Evolutionary conservation across 2,888 invertebrate species (phyloP).

Genomic region (Cataglyphis albicans): DNA sequence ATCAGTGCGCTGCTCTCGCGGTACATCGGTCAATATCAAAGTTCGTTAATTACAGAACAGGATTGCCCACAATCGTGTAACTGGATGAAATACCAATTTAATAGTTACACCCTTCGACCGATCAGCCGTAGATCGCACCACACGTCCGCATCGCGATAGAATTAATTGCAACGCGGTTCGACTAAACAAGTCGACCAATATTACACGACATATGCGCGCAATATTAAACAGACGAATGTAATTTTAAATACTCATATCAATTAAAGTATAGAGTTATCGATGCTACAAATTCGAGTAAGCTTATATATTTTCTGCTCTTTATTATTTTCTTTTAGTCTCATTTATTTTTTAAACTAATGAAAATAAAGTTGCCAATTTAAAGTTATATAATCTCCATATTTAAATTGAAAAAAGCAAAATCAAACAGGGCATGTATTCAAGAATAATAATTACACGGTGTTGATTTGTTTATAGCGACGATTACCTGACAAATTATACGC

Average conservation of each 20-base stretch:
- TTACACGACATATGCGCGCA: constrained; percentile 5
- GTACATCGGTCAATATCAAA: constrained; percentile 52
- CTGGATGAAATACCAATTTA: constrained; percentile 55
- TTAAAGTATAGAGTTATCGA: constrained; percentile 8
- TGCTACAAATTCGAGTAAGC: neutral
- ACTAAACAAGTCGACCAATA: constrained; percentile 6
- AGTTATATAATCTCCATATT: neutral
- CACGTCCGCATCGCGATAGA: constrained; percentile 34
- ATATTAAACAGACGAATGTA: neutral
- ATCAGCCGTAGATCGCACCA: constrained; percentile 32
- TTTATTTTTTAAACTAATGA: neutral
- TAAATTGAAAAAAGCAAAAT: neutral
- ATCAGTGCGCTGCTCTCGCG: neutral
- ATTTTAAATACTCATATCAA: neutral
- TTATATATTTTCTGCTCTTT: neutral
- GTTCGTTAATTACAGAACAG: constrained; percentile 53
- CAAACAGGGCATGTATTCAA: neutral
- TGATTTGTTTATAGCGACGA: constrained; percentile 42
- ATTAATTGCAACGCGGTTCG: constrained; percentile 42
- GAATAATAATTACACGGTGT: constrained; percentile 25
- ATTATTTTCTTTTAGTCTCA: neutral
- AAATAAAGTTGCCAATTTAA: neutral
- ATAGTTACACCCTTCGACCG: constrained; percentile 50
- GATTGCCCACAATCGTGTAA: constrained; percentile 42
- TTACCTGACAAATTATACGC: constrained; percentile 25